These are phyloP conservation scores for Cryptocephalus moraei DNA, from an alignment of 2,888 invertebrate species.

Conservation along the genomic window DNA sequence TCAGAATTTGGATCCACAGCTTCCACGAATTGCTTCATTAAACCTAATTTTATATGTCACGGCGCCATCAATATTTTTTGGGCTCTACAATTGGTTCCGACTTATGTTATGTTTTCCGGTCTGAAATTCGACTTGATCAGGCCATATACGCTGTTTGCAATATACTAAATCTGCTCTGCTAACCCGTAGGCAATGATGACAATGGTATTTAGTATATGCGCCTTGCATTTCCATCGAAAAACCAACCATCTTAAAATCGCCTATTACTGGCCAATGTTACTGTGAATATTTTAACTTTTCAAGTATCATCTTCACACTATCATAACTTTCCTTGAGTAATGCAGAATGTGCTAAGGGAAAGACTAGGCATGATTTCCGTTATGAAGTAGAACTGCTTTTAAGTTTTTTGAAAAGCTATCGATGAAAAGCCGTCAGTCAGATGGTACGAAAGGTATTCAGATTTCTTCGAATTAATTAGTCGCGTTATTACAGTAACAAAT, in stretches of 20 bases:
- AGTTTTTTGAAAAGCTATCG: too few species aligned
- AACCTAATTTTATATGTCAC: constrained; percentile 13
- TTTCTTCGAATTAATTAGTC: too few species aligned
- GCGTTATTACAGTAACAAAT: too few species aligned
- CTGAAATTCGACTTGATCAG: constrained; percentile 10
- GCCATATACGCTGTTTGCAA: constrained; percentile 14
- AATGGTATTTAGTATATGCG: constrained; percentile 19
- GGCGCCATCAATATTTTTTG: constrained; percentile 8
- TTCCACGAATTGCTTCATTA: constrained; percentile 12
- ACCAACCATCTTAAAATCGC: constrained; percentile 25
- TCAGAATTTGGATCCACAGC: constrained; percentile 4
- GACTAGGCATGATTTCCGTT: too few species aligned
- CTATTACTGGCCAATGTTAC: constrained; percentile 15
- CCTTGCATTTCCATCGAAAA: constrained; percentile 19
- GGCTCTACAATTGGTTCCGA: constrained; percentile 9
- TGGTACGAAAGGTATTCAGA: too few species aligned
- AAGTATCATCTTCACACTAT: too few species aligned
- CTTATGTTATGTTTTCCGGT: constrained; percentile 12
- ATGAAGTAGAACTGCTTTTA: too few species aligned
- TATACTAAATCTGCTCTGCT: constrained; percentile 13
- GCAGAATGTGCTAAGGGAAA: too few species aligned
- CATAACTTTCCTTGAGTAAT: too few species aligned
- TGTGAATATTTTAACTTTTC: too few species aligned
- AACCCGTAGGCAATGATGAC: constrained; percentile 19
- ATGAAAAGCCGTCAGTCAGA: too few species aligned